These are phyloP conservation scores for Scatophagus argus DNA, from an alignment of 2,113 vertebrate genomes.

Conservation along the genomic window DNA sequence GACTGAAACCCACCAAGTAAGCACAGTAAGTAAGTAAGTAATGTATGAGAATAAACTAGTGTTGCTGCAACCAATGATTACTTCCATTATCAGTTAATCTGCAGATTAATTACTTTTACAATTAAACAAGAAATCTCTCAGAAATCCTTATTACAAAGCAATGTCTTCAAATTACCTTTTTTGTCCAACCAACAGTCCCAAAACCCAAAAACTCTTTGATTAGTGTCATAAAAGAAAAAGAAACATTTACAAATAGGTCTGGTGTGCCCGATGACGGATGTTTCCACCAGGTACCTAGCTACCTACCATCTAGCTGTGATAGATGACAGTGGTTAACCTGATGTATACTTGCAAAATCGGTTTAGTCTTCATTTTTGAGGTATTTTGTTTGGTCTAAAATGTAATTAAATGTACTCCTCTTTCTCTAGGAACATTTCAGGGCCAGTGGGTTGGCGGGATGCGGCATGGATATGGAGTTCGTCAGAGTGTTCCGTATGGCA, in stretches of 20 bases:
- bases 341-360: background rate
- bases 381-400: background rate
- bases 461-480: slow-evolving; percentile 97
- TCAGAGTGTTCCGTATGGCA: slow-evolving; percentile 98
- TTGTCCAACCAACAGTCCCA: too few relatives aligned
- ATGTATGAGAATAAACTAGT: background rate
- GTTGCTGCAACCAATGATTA: too few relatives aligned
- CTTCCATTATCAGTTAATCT: too few relatives aligned
- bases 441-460: slow-evolving; percentile 98
- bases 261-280: background rate
- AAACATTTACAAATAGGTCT: background rate
- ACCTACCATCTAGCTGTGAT: background rate
- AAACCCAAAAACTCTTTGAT: too few relatives aligned
- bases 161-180: too few relatives aligned
- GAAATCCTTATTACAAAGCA: too few relatives aligned
- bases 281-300: background rate
- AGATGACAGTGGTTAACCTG: background rate
- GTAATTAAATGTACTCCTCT: slow-evolving; percentile 1
- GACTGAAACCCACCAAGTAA: background rate
- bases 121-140: too few relatives aligned
- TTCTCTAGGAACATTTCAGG: slow-evolving; percentile 93
- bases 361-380: background rate
- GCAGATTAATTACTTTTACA: too few relatives aligned
- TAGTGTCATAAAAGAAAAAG: too few relatives aligned
- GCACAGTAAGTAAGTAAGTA: background rate